phyloP scores from a whole-genome alignment of 1,140 invertebrate genomes.

The Trypoxylus dichotomus region DNA sequence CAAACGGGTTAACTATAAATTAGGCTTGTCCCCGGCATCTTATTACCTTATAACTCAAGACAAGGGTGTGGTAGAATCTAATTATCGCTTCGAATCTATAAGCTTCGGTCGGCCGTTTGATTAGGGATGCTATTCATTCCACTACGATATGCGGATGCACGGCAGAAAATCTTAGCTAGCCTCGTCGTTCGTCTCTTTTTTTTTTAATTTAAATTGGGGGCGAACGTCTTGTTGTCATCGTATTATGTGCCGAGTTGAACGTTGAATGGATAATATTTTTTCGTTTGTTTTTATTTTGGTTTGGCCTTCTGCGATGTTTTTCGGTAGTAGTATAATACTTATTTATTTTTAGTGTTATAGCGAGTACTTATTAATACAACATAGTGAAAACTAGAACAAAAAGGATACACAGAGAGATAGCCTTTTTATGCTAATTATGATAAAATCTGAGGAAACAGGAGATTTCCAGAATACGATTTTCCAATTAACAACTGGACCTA shows the following conservation, averaged over 20 bases:
- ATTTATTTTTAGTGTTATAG: no score
- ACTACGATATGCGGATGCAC: slow-evolving; percentile 20
- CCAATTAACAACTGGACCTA: no score
- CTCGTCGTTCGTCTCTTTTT: neutral
- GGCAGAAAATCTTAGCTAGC: neutral
- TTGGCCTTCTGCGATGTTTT: no score
- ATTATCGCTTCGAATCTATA: slow-evolving; percentile 49
- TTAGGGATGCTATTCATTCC: slow-evolving; percentile 34
- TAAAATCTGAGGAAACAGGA: no score
- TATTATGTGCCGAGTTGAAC: neutral
- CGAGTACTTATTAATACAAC: no score
- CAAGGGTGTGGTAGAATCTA: slow-evolving; percentile 49
- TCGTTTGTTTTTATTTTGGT: neutral
- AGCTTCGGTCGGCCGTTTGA: slow-evolving; percentile 39
- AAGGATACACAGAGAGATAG: no score
- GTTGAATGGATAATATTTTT: neutral
- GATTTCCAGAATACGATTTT: no score
- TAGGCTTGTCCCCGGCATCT: slow-evolving; percentile 46
- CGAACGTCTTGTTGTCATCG: neutral
- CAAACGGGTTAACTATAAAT: slow-evolving; percentile 49
- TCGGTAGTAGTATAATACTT: no score
- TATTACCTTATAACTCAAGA: slow-evolving; percentile 52
- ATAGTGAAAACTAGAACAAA: no score
- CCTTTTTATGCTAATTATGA: no score
- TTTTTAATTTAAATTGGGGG: neutral